Conservation (phyloP, 2,113 vertebrate genomes). For the Sphaerodactylus townsendi region DNA sequence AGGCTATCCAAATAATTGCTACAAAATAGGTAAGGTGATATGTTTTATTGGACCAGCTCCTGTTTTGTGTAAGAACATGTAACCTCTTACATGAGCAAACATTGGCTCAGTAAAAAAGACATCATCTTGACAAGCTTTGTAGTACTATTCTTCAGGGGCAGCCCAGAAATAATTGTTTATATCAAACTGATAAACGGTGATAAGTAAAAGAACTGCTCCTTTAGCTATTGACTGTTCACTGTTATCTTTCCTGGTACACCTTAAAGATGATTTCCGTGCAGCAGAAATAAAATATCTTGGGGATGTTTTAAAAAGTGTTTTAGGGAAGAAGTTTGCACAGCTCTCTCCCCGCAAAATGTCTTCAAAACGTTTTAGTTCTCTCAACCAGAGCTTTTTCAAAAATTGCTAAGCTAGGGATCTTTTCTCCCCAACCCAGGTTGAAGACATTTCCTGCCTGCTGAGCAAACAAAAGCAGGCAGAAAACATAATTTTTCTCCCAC, state of each 20-base stretch:
- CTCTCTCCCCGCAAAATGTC: no score
- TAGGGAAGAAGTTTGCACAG: no score
- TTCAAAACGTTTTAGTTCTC: no score
- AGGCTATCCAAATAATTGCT: constrained; percentile 14
- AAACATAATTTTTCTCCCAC: no score
- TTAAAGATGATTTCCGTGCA: no score
- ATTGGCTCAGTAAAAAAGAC: not conserved
- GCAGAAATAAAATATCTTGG: no score
- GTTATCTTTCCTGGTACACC: not conserved
- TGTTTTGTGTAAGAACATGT: constrained; percentile 12
- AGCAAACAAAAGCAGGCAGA: no score
- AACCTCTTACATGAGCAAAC: constrained; percentile 7
- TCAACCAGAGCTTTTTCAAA: no score
- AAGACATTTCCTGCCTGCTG: no score
- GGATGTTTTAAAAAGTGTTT: no score
- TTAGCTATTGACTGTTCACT: not conserved
- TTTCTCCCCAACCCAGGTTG: no score
- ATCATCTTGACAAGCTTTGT: not conserved
- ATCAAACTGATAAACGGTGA: not conserved
- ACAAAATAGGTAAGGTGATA: constrained; percentile 21
- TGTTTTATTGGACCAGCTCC: constrained; percentile 1
- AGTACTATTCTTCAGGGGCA: not conserved
- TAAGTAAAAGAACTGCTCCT: not conserved
- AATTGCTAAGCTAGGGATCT: no score
- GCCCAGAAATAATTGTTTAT: constrained; percentile 6